phyloP scores from a whole-genome alignment of 1,140 invertebrate genomes.

The Diorhabda elongata region DNA sequence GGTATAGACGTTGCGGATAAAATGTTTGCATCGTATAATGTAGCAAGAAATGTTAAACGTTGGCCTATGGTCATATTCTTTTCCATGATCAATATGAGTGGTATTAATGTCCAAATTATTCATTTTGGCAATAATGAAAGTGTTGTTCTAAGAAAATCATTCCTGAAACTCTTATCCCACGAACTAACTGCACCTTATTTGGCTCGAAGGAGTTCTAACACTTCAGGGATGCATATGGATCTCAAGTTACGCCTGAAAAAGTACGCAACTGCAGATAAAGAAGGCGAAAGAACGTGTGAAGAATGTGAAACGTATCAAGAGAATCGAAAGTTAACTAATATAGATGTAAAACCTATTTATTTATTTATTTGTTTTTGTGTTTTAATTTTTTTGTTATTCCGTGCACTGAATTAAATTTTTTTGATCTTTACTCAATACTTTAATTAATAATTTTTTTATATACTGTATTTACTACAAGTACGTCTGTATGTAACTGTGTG shows the following conservation, averaged over 20 bases:
- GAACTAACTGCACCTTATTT: conserved; percentile 16
- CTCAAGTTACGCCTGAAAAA: background rate
- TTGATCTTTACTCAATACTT: too few relatives aligned
- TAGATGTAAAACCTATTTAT: background rate
- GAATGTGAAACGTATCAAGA: too few relatives aligned
- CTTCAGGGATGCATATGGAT: conserved; percentile 9
- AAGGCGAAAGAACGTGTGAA: background rate
- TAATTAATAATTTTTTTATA: too few relatives aligned
- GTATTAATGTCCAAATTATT: conserved; percentile 11
- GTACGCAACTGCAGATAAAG: background rate
- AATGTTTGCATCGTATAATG: conserved; percentile 16
- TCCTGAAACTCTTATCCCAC: conserved; percentile 19
- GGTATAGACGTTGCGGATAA: conserved; percentile 21
- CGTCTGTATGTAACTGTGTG: too few relatives aligned
- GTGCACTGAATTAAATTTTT: too few relatives aligned
- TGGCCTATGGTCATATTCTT: conserved; percentile 13
- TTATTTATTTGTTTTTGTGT: background rate
- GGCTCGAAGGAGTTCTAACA: conserved; percentile 20
- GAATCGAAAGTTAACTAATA: background rate
- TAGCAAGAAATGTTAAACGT: conserved; percentile 10
- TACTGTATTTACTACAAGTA: too few relatives aligned
- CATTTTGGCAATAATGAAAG: conserved; percentile 22
- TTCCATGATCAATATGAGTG: conserved; percentile 19
- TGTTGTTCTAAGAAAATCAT: conserved; percentile 15
- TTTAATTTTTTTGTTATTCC: too few relatives aligned